Percentiles rank a stretch among this genome's conserved stretches.
phyloP scores from a whole-genome alignment of 2,888 invertebrate genomes.

The Drosophila mercatorum region DNA sequence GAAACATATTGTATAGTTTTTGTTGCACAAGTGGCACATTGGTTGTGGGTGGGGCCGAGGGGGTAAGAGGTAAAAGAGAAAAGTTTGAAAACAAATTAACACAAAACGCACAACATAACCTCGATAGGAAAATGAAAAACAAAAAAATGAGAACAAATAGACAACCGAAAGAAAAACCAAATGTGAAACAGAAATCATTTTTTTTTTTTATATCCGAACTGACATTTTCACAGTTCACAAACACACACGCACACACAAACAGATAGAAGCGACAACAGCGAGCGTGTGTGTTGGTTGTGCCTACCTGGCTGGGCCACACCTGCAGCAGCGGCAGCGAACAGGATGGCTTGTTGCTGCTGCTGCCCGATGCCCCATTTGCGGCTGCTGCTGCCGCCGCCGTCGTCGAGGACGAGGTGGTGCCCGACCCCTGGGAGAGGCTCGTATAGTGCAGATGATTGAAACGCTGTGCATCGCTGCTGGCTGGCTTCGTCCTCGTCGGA shows the following conservation, averaged over 20 bases:
- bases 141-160: neutral
- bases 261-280: conserved; percentile 9
- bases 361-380: conserved; percentile 33
- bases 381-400: conserved; percentile 24
- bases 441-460: conserved; percentile 83
- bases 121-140: conserved; percentile 17
- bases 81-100: conserved; percentile 69
- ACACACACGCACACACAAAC: conserved; percentile 10
- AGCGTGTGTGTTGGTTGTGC: conserved; percentile 36
- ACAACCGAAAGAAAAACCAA: conserved; percentile 24
- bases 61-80: conserved; percentile 60
- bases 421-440: conserved; percentile 76
- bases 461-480: conserved; percentile 83
- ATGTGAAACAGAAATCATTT: conserved; percentile 32
- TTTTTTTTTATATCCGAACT: conserved; percentile 21
- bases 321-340: conserved; percentile 87
- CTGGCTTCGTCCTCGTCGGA: conserved; percentile 83
- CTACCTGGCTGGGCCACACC: conserved; percentile 89
- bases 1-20: conserved; percentile 52
- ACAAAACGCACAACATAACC: conserved; percentile 62
- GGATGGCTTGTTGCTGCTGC: conserved; percentile 84
- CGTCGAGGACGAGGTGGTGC: conserved; percentile 65
- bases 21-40: conserved; percentile 43
- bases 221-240: conserved; percentile 17
- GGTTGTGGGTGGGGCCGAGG: conserved; percentile 18